A percentile compares a stretch with the other conserved stretches of the same genome.
phyloP scores from a whole-genome alignment of 2,888 invertebrate species.

The Chouioia cunea region DNA sequence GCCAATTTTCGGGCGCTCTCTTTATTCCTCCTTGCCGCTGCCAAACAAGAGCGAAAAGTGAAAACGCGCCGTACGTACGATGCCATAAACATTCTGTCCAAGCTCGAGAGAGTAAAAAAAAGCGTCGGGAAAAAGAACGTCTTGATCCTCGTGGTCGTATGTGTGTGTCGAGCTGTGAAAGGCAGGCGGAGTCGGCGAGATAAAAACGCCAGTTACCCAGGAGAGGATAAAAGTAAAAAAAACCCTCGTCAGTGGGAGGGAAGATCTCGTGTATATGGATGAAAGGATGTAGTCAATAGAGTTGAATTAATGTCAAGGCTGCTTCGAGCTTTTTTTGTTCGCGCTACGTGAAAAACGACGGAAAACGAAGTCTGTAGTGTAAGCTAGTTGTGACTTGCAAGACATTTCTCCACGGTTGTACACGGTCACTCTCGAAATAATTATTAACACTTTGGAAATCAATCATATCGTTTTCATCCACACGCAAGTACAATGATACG shows the following conservation, averaged over 20 bases:
- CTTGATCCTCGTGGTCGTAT: slow-evolving; percentile 1
- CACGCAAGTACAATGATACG: too few species aligned
- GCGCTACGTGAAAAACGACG: too few species aligned
- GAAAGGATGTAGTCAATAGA: background rate
- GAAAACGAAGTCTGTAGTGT: too few species aligned
- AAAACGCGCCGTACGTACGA: background rate
- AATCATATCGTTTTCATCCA: too few species aligned
- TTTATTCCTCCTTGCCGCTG: too few species aligned
- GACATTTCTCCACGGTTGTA: too few species aligned
- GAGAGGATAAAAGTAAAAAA: slow-evolving; percentile 5
- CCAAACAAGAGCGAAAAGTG: slow-evolving; percentile 3
- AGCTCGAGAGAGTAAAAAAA: slow-evolving; percentile 3
- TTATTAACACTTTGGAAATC: too few species aligned
- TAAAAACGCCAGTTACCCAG: slow-evolving; percentile 5
- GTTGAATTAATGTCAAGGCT: background rate
- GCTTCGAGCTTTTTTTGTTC: background rate
- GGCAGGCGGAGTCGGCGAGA: slow-evolving; percentile 24
- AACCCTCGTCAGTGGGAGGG: background rate
- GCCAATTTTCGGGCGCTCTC: slow-evolving; percentile 30
- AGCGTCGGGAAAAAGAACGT: slow-evolving; percentile 13
- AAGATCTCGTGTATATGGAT: slow-evolving; percentile 6
- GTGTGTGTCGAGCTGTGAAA: slow-evolving; percentile 7
- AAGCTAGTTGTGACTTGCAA: too few species aligned
- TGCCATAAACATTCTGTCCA: background rate
- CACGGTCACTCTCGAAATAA: too few species aligned